A percentile compares a stretch with the other conserved stretches of the same genome.
phyloP scores from a whole-genome alignment of 2,888 invertebrate genomes.

The Morpho deidamia region DNA sequence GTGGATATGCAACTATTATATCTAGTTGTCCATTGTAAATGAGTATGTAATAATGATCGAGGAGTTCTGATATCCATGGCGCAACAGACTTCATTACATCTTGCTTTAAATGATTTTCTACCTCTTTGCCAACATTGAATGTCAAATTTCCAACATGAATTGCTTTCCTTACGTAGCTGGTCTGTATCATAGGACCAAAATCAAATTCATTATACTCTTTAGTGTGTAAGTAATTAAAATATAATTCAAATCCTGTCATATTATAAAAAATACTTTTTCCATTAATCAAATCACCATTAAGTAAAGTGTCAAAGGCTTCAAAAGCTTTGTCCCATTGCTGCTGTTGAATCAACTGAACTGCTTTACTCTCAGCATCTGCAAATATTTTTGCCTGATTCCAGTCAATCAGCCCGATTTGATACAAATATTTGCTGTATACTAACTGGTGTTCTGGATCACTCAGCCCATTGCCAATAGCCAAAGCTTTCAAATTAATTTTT shows the following conservation, averaged over 20 bases:
- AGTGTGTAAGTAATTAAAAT: conserved; percentile 85
- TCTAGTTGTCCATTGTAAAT: conserved; percentile 95
- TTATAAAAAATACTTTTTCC: conserved; percentile 82
- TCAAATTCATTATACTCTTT: conserved; percentile 71
- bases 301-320: conserved; percentile 82
- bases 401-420: conserved; percentile 86
- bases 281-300: conserved; percentile 82
- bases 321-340: conserved; percentile 84
- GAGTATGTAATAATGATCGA: conserved; percentile 84
- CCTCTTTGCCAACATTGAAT: conserved; percentile 81
- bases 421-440: conserved; percentile 87
- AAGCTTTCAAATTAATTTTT: conserved; percentile 84
- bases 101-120: conserved; percentile 83
- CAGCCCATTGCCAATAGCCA: conserved; percentile 89
- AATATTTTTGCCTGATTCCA: conserved; percentile 79
- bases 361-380: conserved; percentile 78
- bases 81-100: conserved; percentile 92
- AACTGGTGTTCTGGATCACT: conserved; percentile 88
- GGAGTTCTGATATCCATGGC: conserved; percentile 82
- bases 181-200: conserved; percentile 81
- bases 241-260: conserved; percentile 86
- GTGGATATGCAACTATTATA: conserved; percentile 92
- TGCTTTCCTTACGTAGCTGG: conserved; percentile 80
- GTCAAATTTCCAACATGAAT: conserved; percentile 91
- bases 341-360: conserved; percentile 78